These are phyloP conservation scores for Platygyra sinensis DNA, from an alignment of 64 coral and sea anemone genomes.

Conservation along the genomic window DNA sequence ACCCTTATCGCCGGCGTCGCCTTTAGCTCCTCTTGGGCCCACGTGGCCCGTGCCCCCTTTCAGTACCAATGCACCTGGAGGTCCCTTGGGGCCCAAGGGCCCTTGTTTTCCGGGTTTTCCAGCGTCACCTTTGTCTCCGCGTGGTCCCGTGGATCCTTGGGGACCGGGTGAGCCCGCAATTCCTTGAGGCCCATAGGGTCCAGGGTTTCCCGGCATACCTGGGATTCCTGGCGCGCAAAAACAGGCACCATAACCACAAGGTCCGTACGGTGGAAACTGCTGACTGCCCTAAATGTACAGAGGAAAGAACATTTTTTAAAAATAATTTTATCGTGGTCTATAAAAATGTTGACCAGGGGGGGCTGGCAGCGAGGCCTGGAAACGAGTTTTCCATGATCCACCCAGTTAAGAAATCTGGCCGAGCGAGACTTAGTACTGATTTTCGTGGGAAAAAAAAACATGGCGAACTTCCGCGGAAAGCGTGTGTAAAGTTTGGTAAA, in stretches of 20 bases:
- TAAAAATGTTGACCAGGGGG: not conserved
- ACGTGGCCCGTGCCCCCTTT: not conserved
- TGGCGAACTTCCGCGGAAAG: no score
- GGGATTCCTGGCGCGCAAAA: conserved; percentile 15
- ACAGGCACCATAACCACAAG: not conserved
- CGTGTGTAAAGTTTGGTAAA: no score
- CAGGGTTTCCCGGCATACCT: no score
- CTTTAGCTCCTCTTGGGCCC: not conserved
- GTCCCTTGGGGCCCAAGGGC: not conserved
- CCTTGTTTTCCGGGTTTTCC: not conserved
- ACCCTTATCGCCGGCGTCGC: not conserved
- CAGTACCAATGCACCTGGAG: not conserved
- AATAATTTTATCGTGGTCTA: not conserved
- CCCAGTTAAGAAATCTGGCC: no score
- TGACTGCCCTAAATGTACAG: not conserved
- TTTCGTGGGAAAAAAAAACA: no score
- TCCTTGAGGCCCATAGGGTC: not conserved
- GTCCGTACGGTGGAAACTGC: not conserved
- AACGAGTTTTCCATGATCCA: no score
- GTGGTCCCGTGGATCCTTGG: not conserved
- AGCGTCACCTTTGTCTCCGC: not conserved
- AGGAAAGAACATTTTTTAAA: not conserved
- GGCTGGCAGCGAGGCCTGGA: no score
- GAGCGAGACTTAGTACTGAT: no score
- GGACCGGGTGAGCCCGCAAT: not conserved